phyloP scores from a whole-genome alignment of 2,888 invertebrate species.

The Diadegma fenestrale region DNA sequence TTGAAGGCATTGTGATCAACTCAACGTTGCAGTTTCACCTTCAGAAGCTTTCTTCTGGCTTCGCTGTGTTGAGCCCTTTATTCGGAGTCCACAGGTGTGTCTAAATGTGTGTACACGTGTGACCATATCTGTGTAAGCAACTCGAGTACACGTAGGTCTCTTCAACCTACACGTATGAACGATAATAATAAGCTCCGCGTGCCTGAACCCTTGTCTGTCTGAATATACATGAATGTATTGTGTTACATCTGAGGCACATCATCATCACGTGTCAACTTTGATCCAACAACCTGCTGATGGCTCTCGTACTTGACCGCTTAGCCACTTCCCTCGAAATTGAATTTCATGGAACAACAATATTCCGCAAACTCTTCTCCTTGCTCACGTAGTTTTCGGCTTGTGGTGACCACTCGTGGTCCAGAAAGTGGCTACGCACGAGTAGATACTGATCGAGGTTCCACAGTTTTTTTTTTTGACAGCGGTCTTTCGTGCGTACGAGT shows the following conservation, averaged over 20 bases:
- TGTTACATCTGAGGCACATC: constrained; percentile 30
- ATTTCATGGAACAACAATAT: constrained; percentile 30
- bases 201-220: constrained; percentile 9
- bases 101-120: not conserved
- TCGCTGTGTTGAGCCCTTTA: constrained; percentile 14
- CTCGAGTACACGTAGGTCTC: not conserved
- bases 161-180: not conserved
- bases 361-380: not conserved
- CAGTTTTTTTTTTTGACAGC: constrained; percentile 17
- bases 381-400: not conserved
- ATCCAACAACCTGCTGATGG: not conserved
- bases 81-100: not conserved
- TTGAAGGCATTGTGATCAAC: constrained; percentile 49
- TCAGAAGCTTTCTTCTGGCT: constrained; percentile 32
- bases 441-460: constrained; percentile 15
- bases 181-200: constrained; percentile 10
- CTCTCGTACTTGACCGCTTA: constrained; percentile 27
- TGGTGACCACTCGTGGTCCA: not conserved
- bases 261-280: constrained; percentile 30
- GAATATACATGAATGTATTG: constrained; percentile 54
- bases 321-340: constrained; percentile 12
- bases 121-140: too few relatives aligned
- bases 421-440: not conserved
- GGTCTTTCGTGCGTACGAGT: not conserved
- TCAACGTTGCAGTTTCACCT: constrained; percentile 54